Evolutionary conservation across 2,888 invertebrate genomes (phyloP), one percentile per base, ranked within the genome.

Genomic region (Reticulitermes lucifugus): DNA sequence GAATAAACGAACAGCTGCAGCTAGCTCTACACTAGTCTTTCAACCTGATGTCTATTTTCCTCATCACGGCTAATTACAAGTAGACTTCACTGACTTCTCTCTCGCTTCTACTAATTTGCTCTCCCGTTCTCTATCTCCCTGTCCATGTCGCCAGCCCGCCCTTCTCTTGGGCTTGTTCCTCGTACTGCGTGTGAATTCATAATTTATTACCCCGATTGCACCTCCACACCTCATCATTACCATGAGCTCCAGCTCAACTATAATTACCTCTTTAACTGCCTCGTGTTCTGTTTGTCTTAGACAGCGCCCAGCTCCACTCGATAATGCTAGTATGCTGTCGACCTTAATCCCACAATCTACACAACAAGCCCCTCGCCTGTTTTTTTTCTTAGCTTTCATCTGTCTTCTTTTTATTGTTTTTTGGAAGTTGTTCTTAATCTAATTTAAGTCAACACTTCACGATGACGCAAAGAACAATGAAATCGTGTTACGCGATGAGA

Each of bases 201-300:
- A 83, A 85, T 85, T 83, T 83, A 85, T 85, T 85, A 80, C 79
- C 59, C 65, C 71, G 83, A 85, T 80, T 83, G 79, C 73, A 70
- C 83, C 75, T 83, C 85, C 79, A 83, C 85, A 85, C 85, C 85
- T 85, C 77, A 85, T 85, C 85, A 83, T 65, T 79, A 83, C 81
- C 35, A 77, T 79, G 77, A 60, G 60, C 71, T 35, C 77, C 25
- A 55, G 70, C 79, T 46, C 51, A 51, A 60, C 71, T 83, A 83
- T 85, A 85, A 85, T 85, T 85, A 85, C 83, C 85, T 83, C 79
- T 71, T 83, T 77, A 79, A 85, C 83, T 70, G 70, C 83, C 51
- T 82, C 85, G 73, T 82, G 75, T 75, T 83, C 81, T 84, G 84
- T 81, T 84, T 84, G 79, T 35, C 79, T 84, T 80, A 77, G 73